A percentile compares a stretch with the other conserved stretches of the same genome.
These are phyloP conservation scores for Antidorcas marsupialis DNA, from an alignment of 2,113 vertebrate species.

Conservation along the genomic window DNA sequence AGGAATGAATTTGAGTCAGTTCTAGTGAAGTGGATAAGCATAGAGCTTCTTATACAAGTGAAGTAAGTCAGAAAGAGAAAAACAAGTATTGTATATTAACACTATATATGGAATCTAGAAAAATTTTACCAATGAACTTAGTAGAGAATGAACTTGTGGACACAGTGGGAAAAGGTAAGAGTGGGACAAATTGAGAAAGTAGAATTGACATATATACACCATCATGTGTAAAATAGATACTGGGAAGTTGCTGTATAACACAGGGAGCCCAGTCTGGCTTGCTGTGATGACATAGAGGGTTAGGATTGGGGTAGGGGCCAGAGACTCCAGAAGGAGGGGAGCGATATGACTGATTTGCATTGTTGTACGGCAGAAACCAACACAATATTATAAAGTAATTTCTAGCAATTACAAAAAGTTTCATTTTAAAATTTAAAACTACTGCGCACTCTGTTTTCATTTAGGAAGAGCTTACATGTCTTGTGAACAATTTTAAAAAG, in stretches of 20 bases:
- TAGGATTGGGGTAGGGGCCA: rapidly evolving
- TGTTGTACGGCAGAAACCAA: not conserved
- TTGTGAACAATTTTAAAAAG: not conserved
- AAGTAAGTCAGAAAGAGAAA: not conserved
- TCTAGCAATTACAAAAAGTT: not conserved
- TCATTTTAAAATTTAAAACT: not conserved
- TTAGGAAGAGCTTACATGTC: not conserved
- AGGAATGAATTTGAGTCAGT: not conserved
- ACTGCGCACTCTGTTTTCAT: not conserved
- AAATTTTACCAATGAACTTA: not conserved
- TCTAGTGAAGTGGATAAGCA: not conserved
- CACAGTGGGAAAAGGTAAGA: not conserved
- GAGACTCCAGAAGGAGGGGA: not conserved
- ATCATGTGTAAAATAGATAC: not conserved
- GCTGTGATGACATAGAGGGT: not conserved
- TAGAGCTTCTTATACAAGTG: not conserved
- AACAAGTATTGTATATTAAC: not conserved
- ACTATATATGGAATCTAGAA: not conserved
- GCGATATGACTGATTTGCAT: not conserved
- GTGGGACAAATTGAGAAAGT: not conserved
- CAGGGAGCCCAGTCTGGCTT: not conserved
- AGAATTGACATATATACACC: not conserved
- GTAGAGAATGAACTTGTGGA: not conserved
- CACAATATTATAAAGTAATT: not conserved
- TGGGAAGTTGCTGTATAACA: not conserved